These are phyloP conservation scores for Tachystola acroxantha DNA, from an alignment of 2,888 invertebrate genomes.

Conservation along the genomic window DNA sequence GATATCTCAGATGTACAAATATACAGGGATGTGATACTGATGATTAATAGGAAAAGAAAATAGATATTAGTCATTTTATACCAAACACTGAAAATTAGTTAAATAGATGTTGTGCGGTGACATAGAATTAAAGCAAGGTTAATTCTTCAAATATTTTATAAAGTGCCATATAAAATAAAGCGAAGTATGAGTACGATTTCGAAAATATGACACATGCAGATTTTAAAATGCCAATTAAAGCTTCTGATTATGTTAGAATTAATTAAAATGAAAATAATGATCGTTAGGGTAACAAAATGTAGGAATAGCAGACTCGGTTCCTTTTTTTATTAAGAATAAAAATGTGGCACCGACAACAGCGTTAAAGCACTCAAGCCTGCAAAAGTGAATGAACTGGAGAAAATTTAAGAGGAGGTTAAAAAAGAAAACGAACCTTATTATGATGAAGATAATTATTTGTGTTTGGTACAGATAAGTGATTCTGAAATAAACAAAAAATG, in stretches of 20 bases:
- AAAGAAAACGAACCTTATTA: constrained; percentile 84
- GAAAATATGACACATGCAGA: constrained; percentile 1
- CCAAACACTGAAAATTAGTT: constrained; percentile 5
- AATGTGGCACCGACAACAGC: constrained; percentile 19
- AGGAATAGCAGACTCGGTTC: neutral
- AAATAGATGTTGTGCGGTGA: constrained; percentile 1
- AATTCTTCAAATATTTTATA: neutral
- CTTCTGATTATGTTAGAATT: neutral
- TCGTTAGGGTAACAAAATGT: neutral
- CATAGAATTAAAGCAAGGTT: neutral
- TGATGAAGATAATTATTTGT: constrained; percentile 90
- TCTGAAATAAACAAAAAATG: constrained; percentile 86
- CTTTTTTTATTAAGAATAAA: neutral
- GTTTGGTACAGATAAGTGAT: constrained; percentile 92
- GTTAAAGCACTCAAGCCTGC: constrained; percentile 49
- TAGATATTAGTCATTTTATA: neutral
- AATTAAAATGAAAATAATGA: neutral
- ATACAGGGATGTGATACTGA: no score
- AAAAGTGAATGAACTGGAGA: constrained; percentile 47
- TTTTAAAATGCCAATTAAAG: constrained; percentile 2
- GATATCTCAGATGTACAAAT: no score
- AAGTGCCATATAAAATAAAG: constrained; percentile 1
- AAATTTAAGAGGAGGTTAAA: constrained; percentile 60
- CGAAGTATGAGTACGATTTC: neutral
- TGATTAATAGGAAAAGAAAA: neutral